phyloP scores from a whole-genome alignment of 1,140 invertebrate genomes.

The Sminthurides bifidus region DNA sequence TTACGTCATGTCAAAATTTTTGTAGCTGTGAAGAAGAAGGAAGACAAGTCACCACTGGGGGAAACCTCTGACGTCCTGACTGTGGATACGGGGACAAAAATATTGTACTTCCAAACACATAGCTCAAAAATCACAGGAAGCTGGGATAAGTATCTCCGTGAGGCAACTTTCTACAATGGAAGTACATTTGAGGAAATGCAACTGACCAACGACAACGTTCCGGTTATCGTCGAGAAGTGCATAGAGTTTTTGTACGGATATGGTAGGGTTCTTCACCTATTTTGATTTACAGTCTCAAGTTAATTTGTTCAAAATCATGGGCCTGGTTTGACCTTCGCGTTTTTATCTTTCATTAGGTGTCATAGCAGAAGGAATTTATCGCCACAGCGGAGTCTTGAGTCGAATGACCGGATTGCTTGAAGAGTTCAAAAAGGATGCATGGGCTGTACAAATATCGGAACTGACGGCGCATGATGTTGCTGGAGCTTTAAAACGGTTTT shows the following conservation, averaged over 20 bases:
- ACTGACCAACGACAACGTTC: slow-evolving; percentile 69
- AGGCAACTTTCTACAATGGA: slow-evolving; percentile 63
- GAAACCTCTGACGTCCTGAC: slow-evolving; percentile 35
- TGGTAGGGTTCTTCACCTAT: slow-evolving; percentile 43
- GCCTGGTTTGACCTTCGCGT: neutral
- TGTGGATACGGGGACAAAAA: slow-evolving; percentile 37
- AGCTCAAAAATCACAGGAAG: slow-evolving; percentile 36
- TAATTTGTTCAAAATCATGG: neutral
- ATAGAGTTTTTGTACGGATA: slow-evolving; percentile 74
- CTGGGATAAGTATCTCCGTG: slow-evolving; percentile 59
- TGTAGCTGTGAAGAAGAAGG: slow-evolving; percentile 19
- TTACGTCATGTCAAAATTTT: slow-evolving; percentile 7
- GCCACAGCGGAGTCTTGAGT: slow-evolving; percentile 61
- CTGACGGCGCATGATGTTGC: slow-evolving; percentile 77
- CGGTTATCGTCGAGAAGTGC: slow-evolving; percentile 79
- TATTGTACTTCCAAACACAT: slow-evolving; percentile 48
- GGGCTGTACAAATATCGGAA: slow-evolving; percentile 63
- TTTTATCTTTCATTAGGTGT: slow-evolving; percentile 46
- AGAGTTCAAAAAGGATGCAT: slow-evolving; percentile 64
- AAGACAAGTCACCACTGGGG: slow-evolving; percentile 22
- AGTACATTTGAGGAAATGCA: slow-evolving; percentile 65
- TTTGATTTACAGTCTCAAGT: neutral
- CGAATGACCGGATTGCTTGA: slow-evolving; percentile 60
- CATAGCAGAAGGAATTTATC: slow-evolving; percentile 72
- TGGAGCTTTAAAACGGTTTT: slow-evolving; percentile 68